Evolutionary conservation across 1,140 invertebrate species (phyloP), one percentile per base, ranked within the genome.

Genomic region (Drusus annulatus): DNA sequence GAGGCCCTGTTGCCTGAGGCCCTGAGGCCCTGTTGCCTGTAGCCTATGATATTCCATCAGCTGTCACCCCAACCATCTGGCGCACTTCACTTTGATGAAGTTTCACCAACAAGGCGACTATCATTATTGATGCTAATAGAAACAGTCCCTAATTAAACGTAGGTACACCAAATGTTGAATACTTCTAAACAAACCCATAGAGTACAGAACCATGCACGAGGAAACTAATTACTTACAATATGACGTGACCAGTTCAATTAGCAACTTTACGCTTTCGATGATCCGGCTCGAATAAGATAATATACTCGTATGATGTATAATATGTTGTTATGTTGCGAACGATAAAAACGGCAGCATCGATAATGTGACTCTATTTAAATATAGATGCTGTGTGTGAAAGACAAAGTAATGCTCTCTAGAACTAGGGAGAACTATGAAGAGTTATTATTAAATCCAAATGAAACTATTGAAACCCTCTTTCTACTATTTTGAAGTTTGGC

Each of bases 241-340:
- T 71, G 68, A 25, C 68, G 68, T 52, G 68, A 23, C 10, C 17
- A 25, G 17, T 52, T 71, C 68, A 52, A 17, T 52, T 71, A 71
- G 52, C 45, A 25, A 51, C 17, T 71, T 71, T 52, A 71, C 68
- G 52, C 45, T 51, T 71, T 21, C 19, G 68, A 71, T 23, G 17
- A 71, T 23, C 68, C 68, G 68, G 52, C 68, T 25, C 45, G 68
- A 71, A 71, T 71, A 25, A 23, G 45, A 71, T 71, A 52, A 71
- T 51, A 10, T n/a, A n/a, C n/a, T n/a, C n/a, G n/a, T n/a, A n/a
- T n/a, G n/a, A 36, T 45, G 36, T 45, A 45, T 45, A 45, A 13
- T 13, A 13, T 10, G 13, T 17, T 51, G 25, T 63, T 10, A 19
- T 25, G 36, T 65, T 0, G 54, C 68, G 50, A 71, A 71, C 23